These are phyloP conservation scores for Prionace glauca DNA, from an alignment of 2,797 vertebrate genomes.

Conservation along the genomic window DNA sequence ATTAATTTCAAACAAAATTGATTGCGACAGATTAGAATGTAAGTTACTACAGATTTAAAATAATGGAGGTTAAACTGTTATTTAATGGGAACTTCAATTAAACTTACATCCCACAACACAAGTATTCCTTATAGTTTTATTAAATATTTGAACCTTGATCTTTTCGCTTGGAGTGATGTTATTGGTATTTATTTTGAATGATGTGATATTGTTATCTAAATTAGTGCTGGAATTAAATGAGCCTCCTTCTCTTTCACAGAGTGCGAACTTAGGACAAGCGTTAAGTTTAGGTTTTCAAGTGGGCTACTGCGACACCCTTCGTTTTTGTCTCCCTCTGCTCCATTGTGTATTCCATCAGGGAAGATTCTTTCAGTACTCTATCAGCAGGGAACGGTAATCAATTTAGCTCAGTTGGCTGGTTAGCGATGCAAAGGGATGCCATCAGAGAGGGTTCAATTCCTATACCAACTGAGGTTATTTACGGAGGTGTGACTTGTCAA, in stretches of 20 bases:
- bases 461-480: no score
- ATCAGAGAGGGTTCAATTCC: no score
- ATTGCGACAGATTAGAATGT: constrained; percentile 28
- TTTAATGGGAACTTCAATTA: constrained; percentile 35
- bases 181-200: constrained; percentile 25
- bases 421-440: no score
- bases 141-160: constrained; percentile 28
- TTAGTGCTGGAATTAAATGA: background rate
- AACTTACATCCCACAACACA: background rate
- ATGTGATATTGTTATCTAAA: constrained; percentile 19
- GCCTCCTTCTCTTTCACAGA: background rate
- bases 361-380: no score
- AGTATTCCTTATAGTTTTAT: constrained; percentile 26
- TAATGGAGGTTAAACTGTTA: constrained; percentile 37
- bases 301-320: background rate
- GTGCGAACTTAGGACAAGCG: background rate
- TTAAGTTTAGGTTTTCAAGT: background rate
- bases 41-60: background rate
- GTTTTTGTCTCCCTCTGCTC: background rate
- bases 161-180: constrained; percentile 21
- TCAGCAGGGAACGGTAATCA: background rate
- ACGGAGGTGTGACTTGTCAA: no score
- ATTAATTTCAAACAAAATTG: constrained; percentile 34
- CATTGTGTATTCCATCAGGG: background rate
- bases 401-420: no score